Base-by-base conservation (phyloP, 1,140 invertebrate species). In the Aphaenogaster ashmeadi region DNA sequence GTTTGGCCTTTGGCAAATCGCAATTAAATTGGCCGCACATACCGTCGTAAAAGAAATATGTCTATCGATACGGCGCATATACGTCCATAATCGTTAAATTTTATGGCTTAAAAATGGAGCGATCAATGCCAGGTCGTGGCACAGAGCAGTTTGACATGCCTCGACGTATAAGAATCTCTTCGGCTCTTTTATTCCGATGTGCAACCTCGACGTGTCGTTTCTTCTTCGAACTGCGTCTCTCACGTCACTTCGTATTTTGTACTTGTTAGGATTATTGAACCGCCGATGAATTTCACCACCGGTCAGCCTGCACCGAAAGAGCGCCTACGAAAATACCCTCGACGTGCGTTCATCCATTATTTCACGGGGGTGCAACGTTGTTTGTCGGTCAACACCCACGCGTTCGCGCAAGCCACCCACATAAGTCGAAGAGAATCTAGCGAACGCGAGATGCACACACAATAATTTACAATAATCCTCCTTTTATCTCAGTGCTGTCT, bases 401-500 rank as follows among this genome's bases (percentile, higher is more conserved):
- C 64, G 0, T 33, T 18, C 8, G 27, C 41, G 11, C n/a, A 27
- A 9, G 15, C 50, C 69, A 78, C 77, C 88, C 84, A 75, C 77
- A 41, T 71, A 21, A 89, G 38, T 47, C 15, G 15, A 56, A 36
- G 18, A 36, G 56, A 81, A 58, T 69, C 50, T 60, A 52, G 18
- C 87, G 72, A 60, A 56, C 75, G 88, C 77, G 41, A 13, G 41
- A 13, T 52, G n/a, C 21, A 27, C 79, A 62, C 54, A 38, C 36
- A 74, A 81, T 90, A 90, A 85, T 85, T 83, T 81, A 72, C 62
- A 50, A 60, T 77, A 67, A 67, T 62, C 50, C 41, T 11, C 13
- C 8, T 88, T 44, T 58, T 21, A 41, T 8, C n/a, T 21, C 15
- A 36, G 5, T 18, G n/a, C 67, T 58, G 66, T 81, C 52, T 21